These are phyloP conservation scores for Paramormyrops kingsleyae DNA, from an alignment of 2,113 vertebrate species.

Conservation along the genomic window DNA sequence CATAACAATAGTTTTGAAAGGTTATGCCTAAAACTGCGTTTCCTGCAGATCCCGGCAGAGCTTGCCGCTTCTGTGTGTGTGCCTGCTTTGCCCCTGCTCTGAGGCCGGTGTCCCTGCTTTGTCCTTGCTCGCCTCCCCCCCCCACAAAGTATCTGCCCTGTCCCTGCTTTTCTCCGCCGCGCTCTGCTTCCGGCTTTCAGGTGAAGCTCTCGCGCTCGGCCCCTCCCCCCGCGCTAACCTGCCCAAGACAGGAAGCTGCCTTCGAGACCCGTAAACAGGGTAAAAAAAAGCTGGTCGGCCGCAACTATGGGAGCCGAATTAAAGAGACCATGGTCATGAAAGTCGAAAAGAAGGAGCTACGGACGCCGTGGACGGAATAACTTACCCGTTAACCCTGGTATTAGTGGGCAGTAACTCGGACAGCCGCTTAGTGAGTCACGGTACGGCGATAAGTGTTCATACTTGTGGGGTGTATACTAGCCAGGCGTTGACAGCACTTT, in stretches of 20 bases:
- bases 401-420: constrained; percentile 5
- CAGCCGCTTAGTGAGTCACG: not conserved
- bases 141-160: not conserved
- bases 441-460: not conserved
- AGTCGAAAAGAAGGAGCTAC: not conserved
- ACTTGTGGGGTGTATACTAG: not conserved
- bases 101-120: not conserved
- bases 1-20: not conserved
- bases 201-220: constrained; percentile 39
- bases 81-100: not conserved
- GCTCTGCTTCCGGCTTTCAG: constrained; percentile 43
- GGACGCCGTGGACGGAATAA: constrained; percentile 17
- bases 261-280: constrained; percentile 4
- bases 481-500: not conserved
- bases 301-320: constrained; percentile 40
- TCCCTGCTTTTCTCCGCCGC: not conserved
- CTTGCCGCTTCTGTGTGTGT: not conserved
- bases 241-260: constrained; percentile 54
- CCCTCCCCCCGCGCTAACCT: constrained; percentile 36
- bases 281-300: constrained; percentile 41
- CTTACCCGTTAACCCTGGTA: constrained; percentile 20
- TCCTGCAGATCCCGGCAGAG: not conserved
- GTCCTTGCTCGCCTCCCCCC: not conserved
- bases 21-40: not conserved
- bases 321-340: not conserved